Evolutionary conservation across 2,888 invertebrate species (phyloP), one percentile per base, ranked within the genome.

Genomic region (Thera britannica): DNA sequence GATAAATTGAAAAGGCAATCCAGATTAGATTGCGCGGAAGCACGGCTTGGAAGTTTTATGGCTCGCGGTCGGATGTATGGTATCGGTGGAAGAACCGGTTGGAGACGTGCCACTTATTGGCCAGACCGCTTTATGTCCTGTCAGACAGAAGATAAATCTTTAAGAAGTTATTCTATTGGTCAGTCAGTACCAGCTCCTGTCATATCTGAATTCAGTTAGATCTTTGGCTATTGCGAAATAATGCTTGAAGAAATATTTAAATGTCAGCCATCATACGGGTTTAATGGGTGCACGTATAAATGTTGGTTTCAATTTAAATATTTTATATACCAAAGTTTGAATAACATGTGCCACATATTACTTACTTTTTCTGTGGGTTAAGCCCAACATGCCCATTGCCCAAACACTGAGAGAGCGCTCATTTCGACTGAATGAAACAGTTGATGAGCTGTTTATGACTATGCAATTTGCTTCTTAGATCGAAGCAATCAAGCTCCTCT

Each of bases 401-500:
- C 2, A 38, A 41, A 12, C 56, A 6, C 8, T 48, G 54, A 63
- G 57, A 46, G 57, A 63, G 57, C 51, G 57, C 51, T 74, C 69
- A 71, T 68, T 72, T 56, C 56, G 44, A 56, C 54, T 62, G 61
- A 62, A 62, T 62, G 61, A 55, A 62, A 46, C 62, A 7, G 65
- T 67, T 74, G 65, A 74, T 72, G 23, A 55, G 55, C 4, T 55
- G n/a, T 35, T 55, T 55, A 55, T 72, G 57, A 57, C 63, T 62
- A 51, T 61, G 81, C 80, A 84, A 88, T 89, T 84, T 87, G 81
- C 78, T 86, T 83, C 86, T 76, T 86, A 86, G 87, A 89, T 90
- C 86, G 81, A 76, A 76, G 81, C 83, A 89, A 88, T 89, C 85
- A 85, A 79, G 77, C 72, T 77, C 68, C 78, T 34, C 61, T 70